Percentiles rank a stretch among this genome's conserved stretches.
Conservation (phyloP, 2,888 invertebrate species). For the Tyria jacobaeae region DNA sequence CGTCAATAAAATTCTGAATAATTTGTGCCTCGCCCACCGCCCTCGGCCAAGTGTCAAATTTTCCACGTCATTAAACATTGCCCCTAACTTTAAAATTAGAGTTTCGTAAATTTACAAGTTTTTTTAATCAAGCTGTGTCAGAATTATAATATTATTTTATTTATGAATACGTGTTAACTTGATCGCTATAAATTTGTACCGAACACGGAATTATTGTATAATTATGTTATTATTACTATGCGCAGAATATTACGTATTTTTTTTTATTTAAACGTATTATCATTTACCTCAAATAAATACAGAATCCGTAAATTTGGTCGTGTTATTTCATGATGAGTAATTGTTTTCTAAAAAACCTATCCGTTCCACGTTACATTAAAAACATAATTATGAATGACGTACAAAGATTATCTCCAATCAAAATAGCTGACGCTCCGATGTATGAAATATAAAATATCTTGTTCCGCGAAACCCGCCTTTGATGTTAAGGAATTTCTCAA, state of each 20-base stretch:
- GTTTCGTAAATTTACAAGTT: constrained; percentile 56
- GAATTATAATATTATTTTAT: constrained; percentile 51
- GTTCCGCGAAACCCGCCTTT: constrained; percentile 77
- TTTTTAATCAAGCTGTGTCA: constrained; percentile 35
- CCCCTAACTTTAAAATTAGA: constrained; percentile 67
- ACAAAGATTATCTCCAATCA: constrained; percentile 46
- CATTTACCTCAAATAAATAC: background rate
- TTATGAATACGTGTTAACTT: background rate
- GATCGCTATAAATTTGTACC: too few species aligned
- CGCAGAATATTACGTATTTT: too few species aligned
- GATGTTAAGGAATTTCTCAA: constrained; percentile 77
- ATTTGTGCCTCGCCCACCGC: constrained; percentile 65
- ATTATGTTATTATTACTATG: too few species aligned
- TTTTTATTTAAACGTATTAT: background rate
- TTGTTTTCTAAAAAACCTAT: background rate
- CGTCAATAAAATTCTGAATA: constrained; percentile 77
- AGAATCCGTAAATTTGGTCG: background rate
- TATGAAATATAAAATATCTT: constrained; percentile 55
- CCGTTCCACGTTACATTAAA: background rate
- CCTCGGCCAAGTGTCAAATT: constrained; percentile 80
- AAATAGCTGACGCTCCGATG: constrained; percentile 45
- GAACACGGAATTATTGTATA: too few species aligned
- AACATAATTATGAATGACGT: constrained; percentile 33
- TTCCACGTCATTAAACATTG: constrained; percentile 77
- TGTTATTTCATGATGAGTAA: background rate